phyloP scores from a whole-genome alignment of 2,888 invertebrate genomes.

The Palloptera scutellata region DNA sequence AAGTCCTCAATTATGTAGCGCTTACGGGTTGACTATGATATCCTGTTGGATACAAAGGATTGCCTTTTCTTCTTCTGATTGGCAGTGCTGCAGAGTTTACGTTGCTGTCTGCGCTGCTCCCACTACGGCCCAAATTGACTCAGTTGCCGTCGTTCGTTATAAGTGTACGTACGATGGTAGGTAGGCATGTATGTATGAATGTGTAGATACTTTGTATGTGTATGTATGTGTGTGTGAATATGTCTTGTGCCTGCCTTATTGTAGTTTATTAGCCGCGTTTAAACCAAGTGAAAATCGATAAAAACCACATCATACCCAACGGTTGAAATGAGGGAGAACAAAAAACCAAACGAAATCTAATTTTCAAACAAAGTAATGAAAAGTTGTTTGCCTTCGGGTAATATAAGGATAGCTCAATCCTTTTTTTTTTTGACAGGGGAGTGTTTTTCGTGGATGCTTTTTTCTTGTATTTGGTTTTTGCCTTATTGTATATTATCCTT shows the following conservation, averaged over 20 bases:
- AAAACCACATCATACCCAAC: constrained; percentile 10
- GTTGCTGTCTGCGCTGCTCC: not conserved
- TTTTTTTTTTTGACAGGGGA: not conserved
- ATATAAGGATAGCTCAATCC: not conserved
- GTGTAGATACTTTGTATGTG: constrained; percentile 6
- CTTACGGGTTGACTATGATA: too few species aligned
- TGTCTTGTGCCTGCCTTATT: constrained; percentile 4
- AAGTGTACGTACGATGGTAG: constrained; percentile 30
- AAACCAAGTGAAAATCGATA: constrained; percentile 32
- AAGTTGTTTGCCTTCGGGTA: not conserved
- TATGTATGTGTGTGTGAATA: constrained; percentile 11
- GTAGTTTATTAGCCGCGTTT: constrained; percentile 21
- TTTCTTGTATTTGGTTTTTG: not conserved
- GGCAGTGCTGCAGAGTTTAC: too few species aligned
- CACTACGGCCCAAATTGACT: constrained; percentile 17
- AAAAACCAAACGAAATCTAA: constrained; percentile 1
- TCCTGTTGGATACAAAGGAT: too few species aligned
- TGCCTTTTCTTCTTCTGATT: too few species aligned
- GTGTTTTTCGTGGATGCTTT: not conserved
- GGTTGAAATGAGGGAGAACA: not conserved
- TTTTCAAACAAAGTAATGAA: constrained; percentile 1
- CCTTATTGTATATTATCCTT: constrained; percentile 42
- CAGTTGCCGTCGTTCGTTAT: constrained; percentile 1
- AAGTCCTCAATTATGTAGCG: too few species aligned
- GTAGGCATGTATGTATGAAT: constrained; percentile 18